A percentile compares a stretch with the other conserved stretches of the same genome.
These are phyloP conservation scores for Drosophila maculinotata DNA, from an alignment of 2,888 invertebrate species.

Conservation along the genomic window DNA sequence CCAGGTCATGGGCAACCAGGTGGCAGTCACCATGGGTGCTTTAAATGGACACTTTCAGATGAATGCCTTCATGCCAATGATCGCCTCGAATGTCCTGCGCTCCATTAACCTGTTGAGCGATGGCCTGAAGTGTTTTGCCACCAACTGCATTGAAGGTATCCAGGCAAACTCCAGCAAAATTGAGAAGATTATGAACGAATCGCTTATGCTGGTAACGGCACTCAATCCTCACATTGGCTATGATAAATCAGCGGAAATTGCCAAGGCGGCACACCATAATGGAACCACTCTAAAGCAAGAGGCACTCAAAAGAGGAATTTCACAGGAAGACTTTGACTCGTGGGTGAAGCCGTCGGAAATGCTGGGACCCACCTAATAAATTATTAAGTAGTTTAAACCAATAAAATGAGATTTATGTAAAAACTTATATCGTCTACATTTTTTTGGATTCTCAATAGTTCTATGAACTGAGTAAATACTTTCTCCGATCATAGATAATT, in stretches of 20 bases:
- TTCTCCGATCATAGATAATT: too few species aligned
- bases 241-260: conserved; percentile 96
- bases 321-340: conserved; percentile 92
- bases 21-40: conserved; percentile 95
- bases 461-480: too few species aligned
- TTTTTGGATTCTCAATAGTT: too few species aligned
- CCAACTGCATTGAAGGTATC: conserved; percentile 93
- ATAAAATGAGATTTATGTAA: too few species aligned
- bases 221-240: conserved; percentile 98
- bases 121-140: conserved; percentile 91
- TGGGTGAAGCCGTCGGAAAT: conserved; percentile 88
- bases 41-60: conserved; percentile 98
- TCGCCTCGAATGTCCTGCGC: conserved; percentile 95
- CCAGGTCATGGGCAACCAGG: conserved; percentile 99
- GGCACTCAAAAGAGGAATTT: conserved; percentile 93
- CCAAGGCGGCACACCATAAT: conserved; percentile 97
- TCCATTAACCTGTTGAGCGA: conserved; percentile 94
- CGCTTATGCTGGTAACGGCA: conserved; percentile 98
- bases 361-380: conserved; percentile 23
- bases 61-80: conserved; percentile 99
- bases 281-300: conserved; percentile 93
- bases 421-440: too few species aligned
- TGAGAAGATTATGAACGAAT: conserved; percentile 92
- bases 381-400: background rate
- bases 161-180: conserved; percentile 91